Conservation (phyloP, 2,113 vertebrate genomes). For the Coptodon bakossiorum region DNA sequence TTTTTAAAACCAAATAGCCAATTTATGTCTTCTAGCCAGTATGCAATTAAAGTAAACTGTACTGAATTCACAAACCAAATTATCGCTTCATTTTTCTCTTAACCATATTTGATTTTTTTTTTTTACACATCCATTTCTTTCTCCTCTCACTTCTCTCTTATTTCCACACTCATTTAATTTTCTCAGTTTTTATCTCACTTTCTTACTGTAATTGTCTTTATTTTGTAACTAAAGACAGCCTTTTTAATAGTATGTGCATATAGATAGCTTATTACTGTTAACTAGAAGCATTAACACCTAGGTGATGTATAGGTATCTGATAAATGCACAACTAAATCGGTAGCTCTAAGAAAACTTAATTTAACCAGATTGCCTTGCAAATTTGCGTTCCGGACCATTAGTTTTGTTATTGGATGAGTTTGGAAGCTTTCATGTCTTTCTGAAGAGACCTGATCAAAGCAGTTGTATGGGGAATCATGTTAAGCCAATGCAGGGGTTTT, state of each 20-base stretch:
- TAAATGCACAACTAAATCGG: conserved; percentile 46
- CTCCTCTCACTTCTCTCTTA: not conserved
- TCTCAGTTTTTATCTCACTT: not conserved
- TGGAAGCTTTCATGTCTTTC: not conserved
- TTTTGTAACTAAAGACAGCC: not conserved
- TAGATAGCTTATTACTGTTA: conserved; percentile 59
- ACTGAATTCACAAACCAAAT: not conserved
- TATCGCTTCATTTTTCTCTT: not conserved
- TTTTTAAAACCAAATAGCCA: fast-evolving
- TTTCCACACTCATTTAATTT: not conserved
- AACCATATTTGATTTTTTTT: not conserved
- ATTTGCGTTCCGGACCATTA: not conserved
- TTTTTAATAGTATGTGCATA: conserved; percentile 28
- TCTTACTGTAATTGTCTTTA: conserved; percentile 1
- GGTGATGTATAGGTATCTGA: conserved; percentile 45
- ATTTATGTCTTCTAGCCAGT: not conserved
- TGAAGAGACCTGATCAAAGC: not conserved
- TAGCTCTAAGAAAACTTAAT: conserved; percentile 30
- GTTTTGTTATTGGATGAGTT: not conserved
- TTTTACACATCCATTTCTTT: not conserved
- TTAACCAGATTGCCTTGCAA: conserved; percentile 26
- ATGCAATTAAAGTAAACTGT: not conserved
- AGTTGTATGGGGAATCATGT: not conserved
- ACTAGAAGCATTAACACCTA: conserved; percentile 1
- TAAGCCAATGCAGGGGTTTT: not conserved